Base-by-base conservation (phyloP, 2,113 vertebrate genomes). In the Takifugu flavidus region DNA sequence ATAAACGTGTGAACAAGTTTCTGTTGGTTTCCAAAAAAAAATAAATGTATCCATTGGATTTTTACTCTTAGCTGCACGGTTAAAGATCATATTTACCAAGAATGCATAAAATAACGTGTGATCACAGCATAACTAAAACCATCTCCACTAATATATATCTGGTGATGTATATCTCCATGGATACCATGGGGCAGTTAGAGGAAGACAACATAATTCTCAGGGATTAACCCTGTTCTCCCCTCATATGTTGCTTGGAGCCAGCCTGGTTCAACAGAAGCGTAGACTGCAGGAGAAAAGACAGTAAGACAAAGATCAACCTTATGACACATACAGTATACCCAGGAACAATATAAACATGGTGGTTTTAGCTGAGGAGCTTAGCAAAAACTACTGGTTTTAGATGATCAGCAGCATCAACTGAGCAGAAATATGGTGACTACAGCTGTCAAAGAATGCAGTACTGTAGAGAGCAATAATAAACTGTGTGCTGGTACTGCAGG, bases 211-310 rank as follows among this genome's bases (percentile, higher is more conserved):
- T 96, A 99, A 88, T 96, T 98, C 87, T 95, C 94, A 61, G 95
- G 95, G 82, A 98, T 91, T 43, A 98, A 90, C 82, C 95, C 95
- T 46, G 94, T 96, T 92, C 89, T 96, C 64, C 94, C 95, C 87
- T 98, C 91, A 5, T 93, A 95, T 8, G 95, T 98, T 76, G 95
- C 95, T 83, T 96, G 96, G 77, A 98, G 89, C 95, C 96, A 98
- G 76, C 94, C 95, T 53, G 96, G 96, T 89, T 97, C 94, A 79
- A 96, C 92, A 13, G 96, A 98, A 1, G 93, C 88, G 82, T 96
- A 95, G 57, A 98, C 96, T 97, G 71, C 27, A 75, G 67, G 80
- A 57, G 58, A 54, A 60, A 20, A 20, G 20, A 20, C 20, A 20
- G 20, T 39, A 39, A 31, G 29, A 31, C 5, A 6, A 31, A 6